These are phyloP conservation scores for Rhodeus uyekii DNA, from an alignment of 2,797 vertebrate species.

Conservation along the genomic window DNA sequence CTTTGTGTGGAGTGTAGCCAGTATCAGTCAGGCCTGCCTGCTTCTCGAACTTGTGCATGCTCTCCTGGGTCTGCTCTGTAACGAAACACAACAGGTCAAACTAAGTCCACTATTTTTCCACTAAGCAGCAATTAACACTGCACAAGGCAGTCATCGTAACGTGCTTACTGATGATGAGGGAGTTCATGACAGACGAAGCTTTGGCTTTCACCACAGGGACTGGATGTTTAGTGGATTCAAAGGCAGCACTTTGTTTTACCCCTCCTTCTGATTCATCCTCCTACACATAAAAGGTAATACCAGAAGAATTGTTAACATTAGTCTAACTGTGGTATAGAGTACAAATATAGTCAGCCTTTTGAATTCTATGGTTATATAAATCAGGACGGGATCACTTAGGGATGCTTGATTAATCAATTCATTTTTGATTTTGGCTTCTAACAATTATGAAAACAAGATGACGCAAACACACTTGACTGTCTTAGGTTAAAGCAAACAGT, in stretches of 20 bases:
- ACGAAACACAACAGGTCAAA: not conserved
- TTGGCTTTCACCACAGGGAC: slow-evolving; percentile 76
- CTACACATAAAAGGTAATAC: slow-evolving; percentile 59
- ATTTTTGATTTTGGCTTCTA: not conserved
- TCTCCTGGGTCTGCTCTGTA: slow-evolving; percentile 90
- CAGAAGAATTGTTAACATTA: slow-evolving; percentile 1
- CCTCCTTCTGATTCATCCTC: slow-evolving; percentile 62
- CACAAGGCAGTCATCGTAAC: not conserved
- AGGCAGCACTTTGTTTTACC: slow-evolving; percentile 35
- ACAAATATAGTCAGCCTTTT: not conserved
- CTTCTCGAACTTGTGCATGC: slow-evolving; percentile 91
- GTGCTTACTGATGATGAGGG: slow-evolving; percentile 87
- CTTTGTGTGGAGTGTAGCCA: slow-evolving; percentile 91
- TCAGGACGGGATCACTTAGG: no score
- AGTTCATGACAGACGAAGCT: slow-evolving; percentile 82
- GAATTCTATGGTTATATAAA: not conserved
- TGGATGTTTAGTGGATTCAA: slow-evolving; percentile 54
- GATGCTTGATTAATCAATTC: not conserved
- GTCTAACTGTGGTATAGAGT: not conserved
- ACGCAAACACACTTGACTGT: no score
- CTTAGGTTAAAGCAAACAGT: no score
- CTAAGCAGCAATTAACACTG: not conserved
- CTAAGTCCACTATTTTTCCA: not conserved
- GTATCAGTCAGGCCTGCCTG: slow-evolving; percentile 90
- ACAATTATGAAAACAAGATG: no score